phyloP scores from a whole-genome alignment of 2,797 vertebrate species.

The Oreortyx pictus region DNA sequence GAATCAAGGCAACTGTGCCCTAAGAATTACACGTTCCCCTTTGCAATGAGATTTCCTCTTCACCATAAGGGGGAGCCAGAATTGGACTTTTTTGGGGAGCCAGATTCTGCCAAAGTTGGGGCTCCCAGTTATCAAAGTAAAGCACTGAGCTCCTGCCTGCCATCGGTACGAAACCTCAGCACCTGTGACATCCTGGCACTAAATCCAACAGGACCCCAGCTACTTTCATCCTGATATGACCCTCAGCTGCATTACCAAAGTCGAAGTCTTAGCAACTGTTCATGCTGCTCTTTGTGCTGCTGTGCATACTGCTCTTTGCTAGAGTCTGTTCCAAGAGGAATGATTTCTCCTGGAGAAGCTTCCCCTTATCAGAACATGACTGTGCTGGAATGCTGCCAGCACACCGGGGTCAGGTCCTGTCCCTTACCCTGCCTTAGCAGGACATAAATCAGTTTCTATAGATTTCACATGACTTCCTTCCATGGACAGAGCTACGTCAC shows the following conservation, averaged over 20 bases:
- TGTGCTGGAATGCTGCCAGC: not conserved
- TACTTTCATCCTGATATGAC: not conserved
- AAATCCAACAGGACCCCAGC: not conserved
- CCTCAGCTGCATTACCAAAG: rapidly evolving
- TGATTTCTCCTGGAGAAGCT: not conserved
- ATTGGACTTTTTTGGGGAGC: not conserved
- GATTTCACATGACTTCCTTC: not conserved
- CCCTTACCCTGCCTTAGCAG: not conserved
- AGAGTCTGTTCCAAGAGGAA: not conserved
- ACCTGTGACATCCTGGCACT: not conserved
- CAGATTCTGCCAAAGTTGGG: rapidly evolving
- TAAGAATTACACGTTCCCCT: not conserved
- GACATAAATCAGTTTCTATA: rapidly evolving
- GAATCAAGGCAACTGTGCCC: not conserved
- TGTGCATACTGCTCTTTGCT: rapidly evolving
- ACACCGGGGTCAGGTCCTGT: rapidly evolving
- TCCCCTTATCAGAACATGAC: not conserved
- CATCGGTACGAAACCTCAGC: not conserved
- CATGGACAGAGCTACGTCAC: not conserved
- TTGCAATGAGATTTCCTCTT: not conserved
- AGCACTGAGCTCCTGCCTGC: not conserved
- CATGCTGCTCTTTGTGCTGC: rapidly evolving
- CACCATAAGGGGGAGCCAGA: conserved; percentile 38
- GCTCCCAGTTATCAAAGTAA: not conserved
- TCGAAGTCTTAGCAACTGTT: rapidly evolving